phyloP scores from a whole-genome alignment of 2,113 vertebrate species.

The Fulmarus glacialis region DNA sequence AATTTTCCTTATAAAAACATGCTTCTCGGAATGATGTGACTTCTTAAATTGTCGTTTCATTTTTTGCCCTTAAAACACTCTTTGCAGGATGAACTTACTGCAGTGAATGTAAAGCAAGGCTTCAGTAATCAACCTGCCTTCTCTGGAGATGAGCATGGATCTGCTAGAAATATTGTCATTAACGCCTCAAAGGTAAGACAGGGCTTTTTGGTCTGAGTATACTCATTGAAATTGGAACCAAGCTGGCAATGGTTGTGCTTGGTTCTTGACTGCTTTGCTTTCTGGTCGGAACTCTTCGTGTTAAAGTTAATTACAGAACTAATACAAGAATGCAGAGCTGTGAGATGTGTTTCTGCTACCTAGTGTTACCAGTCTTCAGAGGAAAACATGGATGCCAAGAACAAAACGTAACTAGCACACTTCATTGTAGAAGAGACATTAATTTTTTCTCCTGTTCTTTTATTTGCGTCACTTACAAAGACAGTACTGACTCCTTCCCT shows the following conservation, averaged over 20 bases:
- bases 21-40: background rate
- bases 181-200: conserved; percentile 77
- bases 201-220: background rate
- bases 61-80: background rate
- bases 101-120: conserved; percentile 81
- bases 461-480: background rate
- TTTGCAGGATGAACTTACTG: conserved; percentile 79
- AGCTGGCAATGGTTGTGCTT: background rate
- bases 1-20: background rate
- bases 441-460: background rate
- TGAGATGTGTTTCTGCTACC: background rate
- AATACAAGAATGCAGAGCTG: background rate
- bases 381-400: background rate
- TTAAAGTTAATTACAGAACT: background rate
- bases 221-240: background rate
- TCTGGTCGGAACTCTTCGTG: background rate
- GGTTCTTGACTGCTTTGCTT: background rate
- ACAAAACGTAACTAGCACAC: background rate
- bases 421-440: background rate
- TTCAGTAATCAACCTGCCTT: conserved; percentile 82
- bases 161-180: conserved; percentile 78
- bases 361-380: background rate
- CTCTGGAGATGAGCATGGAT: conserved; percentile 79
- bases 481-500: background rate
- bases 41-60: background rate